Conservation (phyloP, 2,113 vertebrate genomes). For the Podarcis muralis region DNA sequence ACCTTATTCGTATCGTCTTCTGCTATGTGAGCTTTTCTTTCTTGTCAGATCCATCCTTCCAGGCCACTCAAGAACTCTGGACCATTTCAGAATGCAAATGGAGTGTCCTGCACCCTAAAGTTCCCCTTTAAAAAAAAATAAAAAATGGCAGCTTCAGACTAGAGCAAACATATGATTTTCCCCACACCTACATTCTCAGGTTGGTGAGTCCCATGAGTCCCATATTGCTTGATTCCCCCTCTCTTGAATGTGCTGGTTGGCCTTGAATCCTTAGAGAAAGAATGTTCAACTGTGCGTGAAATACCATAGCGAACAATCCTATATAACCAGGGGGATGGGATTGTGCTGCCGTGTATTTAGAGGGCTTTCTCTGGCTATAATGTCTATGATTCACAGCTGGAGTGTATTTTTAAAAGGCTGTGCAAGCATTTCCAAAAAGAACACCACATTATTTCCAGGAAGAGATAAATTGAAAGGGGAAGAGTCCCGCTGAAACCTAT, state of each 20-base stretch:
- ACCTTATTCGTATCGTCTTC: no score
- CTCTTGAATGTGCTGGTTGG: neutral
- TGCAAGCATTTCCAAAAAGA: constrained; percentile 23
- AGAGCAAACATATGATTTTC: neutral
- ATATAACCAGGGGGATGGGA: neutral
- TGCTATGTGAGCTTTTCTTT: no score
- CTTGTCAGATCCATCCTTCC: no score
- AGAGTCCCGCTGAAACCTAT: neutral
- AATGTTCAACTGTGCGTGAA: constrained; percentile 15
- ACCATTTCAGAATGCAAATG: neutral
- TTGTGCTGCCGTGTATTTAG: constrained; percentile 6
- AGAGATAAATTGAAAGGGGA: neutral
- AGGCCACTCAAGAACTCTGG: no score
- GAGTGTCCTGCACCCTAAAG: neutral
- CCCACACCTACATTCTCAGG: neutral
- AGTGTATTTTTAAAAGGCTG: constrained; percentile 24
- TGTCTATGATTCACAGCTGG: constrained; percentile 28
- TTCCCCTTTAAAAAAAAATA: neutral
- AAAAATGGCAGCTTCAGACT: neutral
- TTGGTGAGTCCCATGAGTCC: neutral
- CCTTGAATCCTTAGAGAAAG: neutral
- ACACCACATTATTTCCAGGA: constrained; percentile 2
- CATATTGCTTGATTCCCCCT: neutral
- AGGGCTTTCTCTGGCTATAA: constrained; percentile 5
- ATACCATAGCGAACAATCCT: neutral